Evolutionary conservation across 2,888 invertebrate genomes (phyloP).

Genomic region (Dromius quadrimaculatus): DNA sequence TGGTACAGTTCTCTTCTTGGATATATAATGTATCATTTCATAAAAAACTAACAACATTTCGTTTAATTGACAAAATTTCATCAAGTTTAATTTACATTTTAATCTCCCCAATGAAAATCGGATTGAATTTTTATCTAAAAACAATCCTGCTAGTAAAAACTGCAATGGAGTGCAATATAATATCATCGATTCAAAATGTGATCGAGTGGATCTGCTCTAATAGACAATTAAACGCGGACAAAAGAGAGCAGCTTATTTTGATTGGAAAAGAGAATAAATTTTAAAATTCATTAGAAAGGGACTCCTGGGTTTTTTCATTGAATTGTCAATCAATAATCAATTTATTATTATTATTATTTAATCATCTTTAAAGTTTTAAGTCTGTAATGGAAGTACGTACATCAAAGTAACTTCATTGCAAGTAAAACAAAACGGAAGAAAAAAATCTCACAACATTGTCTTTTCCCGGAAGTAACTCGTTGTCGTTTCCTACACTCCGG

Average conservation of each 20-base stretch:
- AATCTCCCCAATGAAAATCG: constrained; percentile 11
- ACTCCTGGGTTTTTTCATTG: constrained; percentile 19
- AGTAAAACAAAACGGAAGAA: too few relatives aligned
- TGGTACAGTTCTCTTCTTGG: too few relatives aligned
- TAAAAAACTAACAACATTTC: too few relatives aligned
- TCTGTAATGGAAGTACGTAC: too few relatives aligned
- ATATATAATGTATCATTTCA: too few relatives aligned
- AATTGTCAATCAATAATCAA: too few relatives aligned
- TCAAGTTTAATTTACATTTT: constrained; percentile 25
- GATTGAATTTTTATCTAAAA: neutral
- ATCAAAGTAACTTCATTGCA: too few relatives aligned
- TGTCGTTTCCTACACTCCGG: neutral
- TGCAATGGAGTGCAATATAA: constrained; percentile 1
- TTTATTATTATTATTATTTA: too few relatives aligned
- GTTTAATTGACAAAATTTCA: constrained; percentile 14
- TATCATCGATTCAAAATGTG: constrained; percentile 27
- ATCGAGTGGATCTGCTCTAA: constrained; percentile 29
- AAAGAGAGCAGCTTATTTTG: constrained; percentile 42
- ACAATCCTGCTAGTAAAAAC: neutral
- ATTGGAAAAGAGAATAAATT: constrained; percentile 47
- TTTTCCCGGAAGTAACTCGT: constrained; percentile 6
- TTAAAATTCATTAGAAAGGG: constrained; percentile 45
- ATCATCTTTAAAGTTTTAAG: too few relatives aligned
- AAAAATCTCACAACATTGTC: constrained; percentile 5
- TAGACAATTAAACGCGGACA: constrained; percentile 44